Conservation (phyloP, 2,888 invertebrate species). For the Deroplatys truncata region DNA sequence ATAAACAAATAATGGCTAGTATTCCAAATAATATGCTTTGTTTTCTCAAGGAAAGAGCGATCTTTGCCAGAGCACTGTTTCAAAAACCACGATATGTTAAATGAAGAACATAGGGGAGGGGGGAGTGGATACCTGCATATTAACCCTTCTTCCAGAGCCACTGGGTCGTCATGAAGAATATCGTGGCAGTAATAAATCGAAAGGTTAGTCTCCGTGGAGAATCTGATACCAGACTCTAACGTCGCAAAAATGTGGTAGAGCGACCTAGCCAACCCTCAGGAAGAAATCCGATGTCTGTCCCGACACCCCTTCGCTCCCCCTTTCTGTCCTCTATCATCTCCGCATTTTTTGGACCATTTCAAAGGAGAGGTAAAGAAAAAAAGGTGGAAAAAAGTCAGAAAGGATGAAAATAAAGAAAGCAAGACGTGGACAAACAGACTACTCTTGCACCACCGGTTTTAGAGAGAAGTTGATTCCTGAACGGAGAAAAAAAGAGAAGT, state of each 20-base stretch:
- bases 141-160: too few species aligned
- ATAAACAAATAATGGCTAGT: too few species aligned
- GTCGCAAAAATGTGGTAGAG: neutral
- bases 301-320: neutral
- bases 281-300: neutral
- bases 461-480: neutral
- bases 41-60: too few species aligned
- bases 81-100: too few species aligned
- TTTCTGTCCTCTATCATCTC: neutral
- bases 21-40: too few species aligned
- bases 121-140: too few species aligned
- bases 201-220: neutral
- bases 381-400: neutral
- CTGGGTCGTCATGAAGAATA: neutral
- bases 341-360: constrained; percentile 2
- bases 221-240: neutral
- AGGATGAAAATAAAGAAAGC: neutral
- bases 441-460: neutral
- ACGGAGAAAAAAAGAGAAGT: neutral
- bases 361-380: neutral
- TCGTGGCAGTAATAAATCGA: neutral
- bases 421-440: constrained; percentile 3
- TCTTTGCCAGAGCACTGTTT: too few species aligned
- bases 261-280: neutral
- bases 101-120: too few species aligned